Evolutionary conservation across 2,113 vertebrate genomes (phyloP).

Genomic region (Oostethus manadensis): DNA sequence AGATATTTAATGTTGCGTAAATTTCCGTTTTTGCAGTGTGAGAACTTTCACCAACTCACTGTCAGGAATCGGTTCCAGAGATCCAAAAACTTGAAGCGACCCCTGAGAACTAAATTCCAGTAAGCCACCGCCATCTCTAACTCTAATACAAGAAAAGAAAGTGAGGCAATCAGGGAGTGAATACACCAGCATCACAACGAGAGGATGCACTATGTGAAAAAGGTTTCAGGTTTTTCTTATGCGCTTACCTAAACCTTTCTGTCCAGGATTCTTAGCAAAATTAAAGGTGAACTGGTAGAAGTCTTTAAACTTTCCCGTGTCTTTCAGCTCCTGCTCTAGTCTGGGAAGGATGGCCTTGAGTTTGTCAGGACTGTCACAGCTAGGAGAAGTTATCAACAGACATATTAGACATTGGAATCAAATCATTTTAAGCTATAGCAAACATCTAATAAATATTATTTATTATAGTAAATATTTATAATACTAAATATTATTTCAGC

Average conservation of each 20-base stretch:
- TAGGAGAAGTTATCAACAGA: constrained; percentile 43
- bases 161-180: not conserved
- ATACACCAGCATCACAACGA: not conserved
- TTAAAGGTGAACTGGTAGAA: constrained; percentile 97
- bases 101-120: constrained; percentile 92
- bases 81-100: constrained; percentile 95
- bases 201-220: too few relatives aligned
- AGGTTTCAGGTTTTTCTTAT: not conserved
- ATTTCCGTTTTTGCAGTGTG: not conserved
- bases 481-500: not conserved
- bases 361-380: constrained; percentile 90
- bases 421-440: not conserved
- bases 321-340: constrained; percentile 90
- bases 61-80: constrained; percentile 93
- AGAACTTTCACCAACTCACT: constrained; percentile 71
- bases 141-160: constrained; percentile 65
- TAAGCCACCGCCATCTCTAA: constrained; percentile 95
- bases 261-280: constrained; percentile 95
- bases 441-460: not conserved
- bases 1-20: too few relatives aligned
- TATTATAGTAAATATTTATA: not conserved
- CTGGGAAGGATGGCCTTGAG: constrained; percentile 83
- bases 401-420: not conserved
- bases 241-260: constrained; percentile 90
- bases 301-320: constrained; percentile 87